Percentiles rank a stretch among this genome's conserved stretches.
Evolutionary conservation across 2,888 invertebrate genomes (phyloP).

Genomic region (Crepidodera aurea): DNA sequence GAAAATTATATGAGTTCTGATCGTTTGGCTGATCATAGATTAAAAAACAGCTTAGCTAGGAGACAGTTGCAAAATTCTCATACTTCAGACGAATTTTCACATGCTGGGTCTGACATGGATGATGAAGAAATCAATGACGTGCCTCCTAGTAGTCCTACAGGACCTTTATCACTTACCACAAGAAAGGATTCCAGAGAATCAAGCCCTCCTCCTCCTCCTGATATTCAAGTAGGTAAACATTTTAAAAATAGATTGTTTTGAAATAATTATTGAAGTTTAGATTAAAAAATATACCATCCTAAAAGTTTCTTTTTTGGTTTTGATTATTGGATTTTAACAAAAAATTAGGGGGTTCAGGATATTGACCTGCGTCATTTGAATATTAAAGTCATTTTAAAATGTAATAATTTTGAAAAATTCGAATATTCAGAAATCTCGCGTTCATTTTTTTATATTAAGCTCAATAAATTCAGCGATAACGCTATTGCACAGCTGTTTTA

Average conservation of each 20-base stretch:
- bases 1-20: constrained; percentile 67
- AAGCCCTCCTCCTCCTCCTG: constrained; percentile 55
- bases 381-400: neutral
- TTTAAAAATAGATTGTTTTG: neutral
- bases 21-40: constrained; percentile 64
- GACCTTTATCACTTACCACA: constrained; percentile 76
- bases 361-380: too few relatives aligned
- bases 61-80: constrained; percentile 67
- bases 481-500: constrained; percentile 11
- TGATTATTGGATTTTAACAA: too few relatives aligned
- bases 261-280: neutral
- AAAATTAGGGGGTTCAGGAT: too few relatives aligned
- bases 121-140: constrained; percentile 68
- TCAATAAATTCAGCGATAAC: constrained; percentile 15
- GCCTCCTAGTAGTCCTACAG: constrained; percentile 72
- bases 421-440: too few relatives aligned
- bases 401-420: too few relatives aligned
- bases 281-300: too few relatives aligned
- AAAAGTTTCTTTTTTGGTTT: too few relatives aligned
- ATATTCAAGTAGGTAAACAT: constrained; percentile 56
- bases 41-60: constrained; percentile 71
- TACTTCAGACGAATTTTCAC: constrained; percentile 74
- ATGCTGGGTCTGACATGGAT: constrained; percentile 72
- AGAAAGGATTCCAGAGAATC: constrained; percentile 66
- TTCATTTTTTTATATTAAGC: too few relatives aligned